These are phyloP conservation scores for Scortum barcoo DNA, from an alignment of 2,113 vertebrate genomes.

Conservation along the genomic window DNA sequence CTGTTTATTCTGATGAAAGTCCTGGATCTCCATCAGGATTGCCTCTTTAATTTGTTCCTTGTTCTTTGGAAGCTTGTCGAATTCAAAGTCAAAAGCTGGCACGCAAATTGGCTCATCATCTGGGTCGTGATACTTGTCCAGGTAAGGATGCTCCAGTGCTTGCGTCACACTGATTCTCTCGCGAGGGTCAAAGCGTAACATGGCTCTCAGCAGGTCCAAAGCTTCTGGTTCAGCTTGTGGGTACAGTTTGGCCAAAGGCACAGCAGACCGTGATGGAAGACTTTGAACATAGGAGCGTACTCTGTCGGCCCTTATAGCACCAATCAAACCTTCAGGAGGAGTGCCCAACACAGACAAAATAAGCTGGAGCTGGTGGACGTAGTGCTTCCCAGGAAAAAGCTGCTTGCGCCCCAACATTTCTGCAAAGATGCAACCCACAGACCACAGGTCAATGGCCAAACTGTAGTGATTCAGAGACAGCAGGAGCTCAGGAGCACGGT, in stretches of 20 bases:
- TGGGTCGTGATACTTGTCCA: slow-evolving; percentile 93
- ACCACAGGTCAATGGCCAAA: slow-evolving; percentile 96
- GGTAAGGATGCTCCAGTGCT: slow-evolving; percentile 89
- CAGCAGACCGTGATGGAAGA: slow-evolving; percentile 87
- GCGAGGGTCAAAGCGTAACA: slow-evolving; percentile 91
- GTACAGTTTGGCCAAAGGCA: slow-evolving; percentile 88
- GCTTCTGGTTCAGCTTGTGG: slow-evolving; percentile 88
- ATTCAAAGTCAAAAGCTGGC: slow-evolving; percentile 95
- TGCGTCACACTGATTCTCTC: slow-evolving; percentile 89
- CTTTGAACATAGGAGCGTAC: slow-evolving; percentile 93
- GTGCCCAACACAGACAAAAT: slow-evolving; percentile 94
- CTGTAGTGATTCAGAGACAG: slow-evolving; percentile 93
- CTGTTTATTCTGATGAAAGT: slow-evolving; percentile 90
- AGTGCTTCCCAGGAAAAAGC: slow-evolving; percentile 94
- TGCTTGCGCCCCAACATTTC: slow-evolving; percentile 95
- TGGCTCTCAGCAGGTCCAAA: slow-evolving; percentile 86
- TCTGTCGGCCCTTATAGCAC: slow-evolving; percentile 91
- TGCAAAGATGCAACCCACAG: slow-evolving; percentile 95
- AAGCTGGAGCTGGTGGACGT: slow-evolving; percentile 94
- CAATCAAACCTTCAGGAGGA: slow-evolving; percentile 87
- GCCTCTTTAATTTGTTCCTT: slow-evolving; percentile 94
- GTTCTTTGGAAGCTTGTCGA: slow-evolving; percentile 87
- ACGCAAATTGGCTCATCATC: slow-evolving; percentile 95
- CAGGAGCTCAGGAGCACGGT: slow-evolving; percentile 95
- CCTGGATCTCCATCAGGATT: slow-evolving; percentile 92